These are phyloP conservation scores for Rhopalosiphum padi DNA, from an alignment of 1,140 invertebrate genomes.

Conservation along the genomic window DNA sequence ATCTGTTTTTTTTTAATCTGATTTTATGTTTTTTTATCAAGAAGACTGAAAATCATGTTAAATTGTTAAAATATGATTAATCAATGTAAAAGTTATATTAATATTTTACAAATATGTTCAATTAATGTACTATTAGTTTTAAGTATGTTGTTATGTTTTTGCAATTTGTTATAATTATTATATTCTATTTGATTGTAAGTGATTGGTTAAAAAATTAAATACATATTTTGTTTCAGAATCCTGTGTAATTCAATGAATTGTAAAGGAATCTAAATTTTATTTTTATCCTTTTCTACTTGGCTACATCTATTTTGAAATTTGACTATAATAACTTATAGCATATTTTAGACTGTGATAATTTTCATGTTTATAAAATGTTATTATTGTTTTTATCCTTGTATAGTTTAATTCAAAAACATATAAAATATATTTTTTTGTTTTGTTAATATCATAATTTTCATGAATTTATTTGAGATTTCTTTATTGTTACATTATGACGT, in stretches of 20 bases:
- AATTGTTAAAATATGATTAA: background rate
- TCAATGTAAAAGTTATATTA: constrained; percentile 7
- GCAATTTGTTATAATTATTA: constrained; percentile 5
- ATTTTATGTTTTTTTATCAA: constrained; percentile 5
- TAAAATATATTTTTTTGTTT: background rate
- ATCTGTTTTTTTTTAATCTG: background rate
- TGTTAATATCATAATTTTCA: background rate
- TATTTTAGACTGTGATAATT: constrained; percentile 32
- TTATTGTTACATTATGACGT: background rate
- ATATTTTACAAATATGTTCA: constrained; percentile 27
- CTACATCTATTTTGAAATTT: background rate
- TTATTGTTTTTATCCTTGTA: background rate
- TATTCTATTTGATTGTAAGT: background rate
- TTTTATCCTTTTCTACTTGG: constrained; percentile 15
- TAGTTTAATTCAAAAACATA: background rate
- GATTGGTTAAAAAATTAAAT: constrained; percentile 26
- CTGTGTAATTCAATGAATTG: constrained; percentile 54
- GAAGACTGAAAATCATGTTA: constrained; percentile 27
- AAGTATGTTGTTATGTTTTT: constrained; percentile 29
- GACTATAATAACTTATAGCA: background rate
- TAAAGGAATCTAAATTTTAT: constrained; percentile 21
- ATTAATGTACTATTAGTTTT: background rate
- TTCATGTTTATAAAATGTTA: background rate
- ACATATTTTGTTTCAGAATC: constrained; percentile 56
- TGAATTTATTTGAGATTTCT: background rate